phyloP scores from a whole-genome alignment of 1,140 invertebrate species.

The Pseudachorutes palmiensis region DNA sequence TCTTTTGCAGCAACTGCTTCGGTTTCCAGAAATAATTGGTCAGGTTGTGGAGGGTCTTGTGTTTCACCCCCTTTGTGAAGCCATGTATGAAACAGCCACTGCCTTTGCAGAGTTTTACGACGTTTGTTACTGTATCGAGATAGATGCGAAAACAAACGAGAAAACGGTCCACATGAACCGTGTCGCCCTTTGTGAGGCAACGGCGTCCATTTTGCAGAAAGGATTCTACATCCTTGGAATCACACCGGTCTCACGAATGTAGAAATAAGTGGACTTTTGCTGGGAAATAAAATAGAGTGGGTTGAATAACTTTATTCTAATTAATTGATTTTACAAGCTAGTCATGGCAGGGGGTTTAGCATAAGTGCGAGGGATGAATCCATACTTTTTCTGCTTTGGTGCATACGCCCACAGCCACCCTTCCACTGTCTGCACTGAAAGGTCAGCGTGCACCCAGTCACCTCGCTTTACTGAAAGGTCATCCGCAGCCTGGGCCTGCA shows the following conservation, averaged over 20 bases:
- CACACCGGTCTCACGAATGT: constrained; percentile 87
- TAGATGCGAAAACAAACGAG: constrained; percentile 50
- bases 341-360: constrained; percentile 87
- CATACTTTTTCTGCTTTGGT: constrained; percentile 82
- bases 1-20: constrained; percentile 51
- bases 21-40: constrained; percentile 79
- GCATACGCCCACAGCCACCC: constrained; percentile 93
- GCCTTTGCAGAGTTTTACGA: constrained; percentile 97
- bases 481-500: constrained; percentile 76
- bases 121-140: constrained; percentile 94
- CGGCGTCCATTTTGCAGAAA: constrained; percentile 74
- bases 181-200: constrained; percentile 84
- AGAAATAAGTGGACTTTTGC: constrained; percentile 39
- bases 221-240: constrained; percentile 87
- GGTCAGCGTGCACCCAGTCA: constrained; percentile 89
- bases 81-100: constrained; percentile 86
- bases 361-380: constrained; percentile 90
- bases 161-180: constrained; percentile 72
- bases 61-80: constrained; percentile 88
- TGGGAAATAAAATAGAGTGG: neutral
- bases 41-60: constrained; percentile 75
- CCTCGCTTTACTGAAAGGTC: constrained; percentile 79
- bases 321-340: constrained; percentile 8
- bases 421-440: constrained; percentile 84
- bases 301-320: too few species aligned